These are phyloP conservation scores for Ormyrus pomaceus DNA, from an alignment of 2,888 invertebrate genomes.

Conservation along the genomic window DNA sequence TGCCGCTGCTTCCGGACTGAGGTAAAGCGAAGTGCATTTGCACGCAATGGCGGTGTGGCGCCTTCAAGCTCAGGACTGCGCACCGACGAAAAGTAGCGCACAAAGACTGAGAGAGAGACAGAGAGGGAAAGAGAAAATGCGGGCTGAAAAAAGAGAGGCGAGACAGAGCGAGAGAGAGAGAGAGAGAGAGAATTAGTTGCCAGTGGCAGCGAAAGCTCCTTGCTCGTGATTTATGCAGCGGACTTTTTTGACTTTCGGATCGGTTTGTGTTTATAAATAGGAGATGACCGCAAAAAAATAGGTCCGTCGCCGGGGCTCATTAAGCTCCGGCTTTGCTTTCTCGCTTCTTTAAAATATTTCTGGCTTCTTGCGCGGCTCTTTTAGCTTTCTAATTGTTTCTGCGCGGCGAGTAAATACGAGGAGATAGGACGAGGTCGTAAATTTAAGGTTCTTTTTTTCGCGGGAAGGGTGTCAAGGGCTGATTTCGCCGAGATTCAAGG, in stretches of 20 bases:
- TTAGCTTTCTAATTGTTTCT: slow-evolving; percentile 5
- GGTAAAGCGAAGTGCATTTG: too few species aligned
- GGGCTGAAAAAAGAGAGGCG: neutral
- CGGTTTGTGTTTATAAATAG: too few species aligned
- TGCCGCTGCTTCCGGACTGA: too few species aligned
- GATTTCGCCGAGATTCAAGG: neutral
- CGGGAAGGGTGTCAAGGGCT: neutral
- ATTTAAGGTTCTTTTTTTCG: too few species aligned
- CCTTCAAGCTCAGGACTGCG: too few species aligned
- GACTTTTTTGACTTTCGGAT: neutral
- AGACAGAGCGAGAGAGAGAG: neutral
- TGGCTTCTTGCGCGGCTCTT: neutral
- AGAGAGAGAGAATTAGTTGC: slow-evolving; percentile 27
- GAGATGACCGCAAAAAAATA: too few species aligned
- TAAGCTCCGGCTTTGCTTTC: too few species aligned
- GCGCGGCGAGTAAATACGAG: neutral
- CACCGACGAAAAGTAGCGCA: too few species aligned
- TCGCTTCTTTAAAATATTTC: neutral
- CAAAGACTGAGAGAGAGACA: too few species aligned
- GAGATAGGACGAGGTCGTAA: neutral
- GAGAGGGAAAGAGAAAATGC: neutral
- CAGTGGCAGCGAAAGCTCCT: slow-evolving; percentile 14
- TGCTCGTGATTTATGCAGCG: slow-evolving; percentile 10
- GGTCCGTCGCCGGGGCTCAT: too few species aligned
- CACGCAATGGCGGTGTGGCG: too few species aligned